phyloP scores from a whole-genome alignment of 2,797 vertebrate genomes.

The Phyllotis vaccarum region DNA sequence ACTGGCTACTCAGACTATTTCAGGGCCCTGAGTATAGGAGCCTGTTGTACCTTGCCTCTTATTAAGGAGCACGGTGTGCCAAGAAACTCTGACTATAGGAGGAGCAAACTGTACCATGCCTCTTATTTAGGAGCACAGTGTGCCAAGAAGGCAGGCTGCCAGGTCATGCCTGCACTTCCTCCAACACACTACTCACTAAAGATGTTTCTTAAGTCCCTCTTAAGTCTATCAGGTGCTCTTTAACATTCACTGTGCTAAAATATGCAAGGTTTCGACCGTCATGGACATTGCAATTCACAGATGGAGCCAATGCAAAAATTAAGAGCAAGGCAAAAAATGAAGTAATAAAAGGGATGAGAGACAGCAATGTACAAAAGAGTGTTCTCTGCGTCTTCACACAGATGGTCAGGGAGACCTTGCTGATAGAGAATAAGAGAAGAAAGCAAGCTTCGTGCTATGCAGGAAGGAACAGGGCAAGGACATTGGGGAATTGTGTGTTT shows the following conservation, averaged over 20 bases:
- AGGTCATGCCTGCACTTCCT: not conserved
- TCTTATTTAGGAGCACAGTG: not conserved
- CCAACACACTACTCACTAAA: not conserved
- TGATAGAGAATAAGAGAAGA: not conserved
- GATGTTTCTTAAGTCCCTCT: not conserved
- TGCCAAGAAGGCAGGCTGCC: not conserved
- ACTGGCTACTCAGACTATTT: not conserved
- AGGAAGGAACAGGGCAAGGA: not conserved
- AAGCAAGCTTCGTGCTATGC: not conserved
- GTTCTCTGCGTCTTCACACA: not conserved
- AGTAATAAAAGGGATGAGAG: not conserved
- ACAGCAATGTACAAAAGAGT: not conserved
- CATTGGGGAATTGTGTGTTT: too few species aligned
- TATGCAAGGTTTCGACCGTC: not conserved
- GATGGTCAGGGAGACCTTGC: not conserved
- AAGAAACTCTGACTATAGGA: not conserved
- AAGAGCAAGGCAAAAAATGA: not conserved
- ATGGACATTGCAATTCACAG: not conserved
- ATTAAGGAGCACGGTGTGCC: not conserved
- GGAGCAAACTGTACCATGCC: too few species aligned
- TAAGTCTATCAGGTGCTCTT: not conserved
- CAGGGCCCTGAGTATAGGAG: not conserved
- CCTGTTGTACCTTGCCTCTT: too few species aligned
- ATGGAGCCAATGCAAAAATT: not conserved
- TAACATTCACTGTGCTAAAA: not conserved